Evolutionary conservation across 2,113 vertebrate genomes (phyloP).

Genomic region (Peucedramus taeniatus): DNA sequence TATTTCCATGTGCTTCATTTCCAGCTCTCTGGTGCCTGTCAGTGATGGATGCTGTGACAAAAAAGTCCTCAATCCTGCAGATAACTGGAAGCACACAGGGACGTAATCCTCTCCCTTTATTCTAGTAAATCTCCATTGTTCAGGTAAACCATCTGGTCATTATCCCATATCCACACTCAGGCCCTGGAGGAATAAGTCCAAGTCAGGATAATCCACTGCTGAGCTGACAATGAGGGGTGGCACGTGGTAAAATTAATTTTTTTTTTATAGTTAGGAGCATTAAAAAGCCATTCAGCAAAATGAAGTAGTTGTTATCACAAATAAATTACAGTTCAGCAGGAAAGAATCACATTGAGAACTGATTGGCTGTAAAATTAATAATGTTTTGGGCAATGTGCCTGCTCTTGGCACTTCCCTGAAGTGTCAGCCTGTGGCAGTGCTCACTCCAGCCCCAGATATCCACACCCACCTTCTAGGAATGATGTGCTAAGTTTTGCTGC

Average conservation of each 20-base stretch:
- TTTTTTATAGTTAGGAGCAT: not conserved
- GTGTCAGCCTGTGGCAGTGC: not conserved
- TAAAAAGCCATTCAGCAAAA: conserved; percentile 16
- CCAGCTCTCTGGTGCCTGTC: not conserved
- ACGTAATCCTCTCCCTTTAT: not conserved
- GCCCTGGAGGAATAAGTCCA: not conserved
- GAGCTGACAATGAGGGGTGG: not conserved
- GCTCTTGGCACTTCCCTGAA: not conserved
- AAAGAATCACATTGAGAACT: not conserved
- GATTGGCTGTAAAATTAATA: conserved; percentile 35
- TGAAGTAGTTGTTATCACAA: not conserved
- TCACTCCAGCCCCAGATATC: not conserved
- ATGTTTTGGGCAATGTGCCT: not conserved
- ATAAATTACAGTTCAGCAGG: conserved; percentile 23
- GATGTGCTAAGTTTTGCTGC: not conserved
- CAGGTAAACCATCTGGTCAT: not conserved
- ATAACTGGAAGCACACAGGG: not conserved
- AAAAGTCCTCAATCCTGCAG: not conserved
- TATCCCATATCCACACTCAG: not conserved
- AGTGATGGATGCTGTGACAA: not conserved
- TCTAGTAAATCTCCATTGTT: not conserved
- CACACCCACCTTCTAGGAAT: not conserved
- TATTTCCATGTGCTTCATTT: conserved; percentile 37
- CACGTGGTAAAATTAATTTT: not conserved
- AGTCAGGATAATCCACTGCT: conserved; percentile 2